Evolutionary conservation across 1,140 invertebrate genomes (phyloP), one percentile per base, ranked within the genome.

Genomic region (Rhizoglyphus robini): DNA sequence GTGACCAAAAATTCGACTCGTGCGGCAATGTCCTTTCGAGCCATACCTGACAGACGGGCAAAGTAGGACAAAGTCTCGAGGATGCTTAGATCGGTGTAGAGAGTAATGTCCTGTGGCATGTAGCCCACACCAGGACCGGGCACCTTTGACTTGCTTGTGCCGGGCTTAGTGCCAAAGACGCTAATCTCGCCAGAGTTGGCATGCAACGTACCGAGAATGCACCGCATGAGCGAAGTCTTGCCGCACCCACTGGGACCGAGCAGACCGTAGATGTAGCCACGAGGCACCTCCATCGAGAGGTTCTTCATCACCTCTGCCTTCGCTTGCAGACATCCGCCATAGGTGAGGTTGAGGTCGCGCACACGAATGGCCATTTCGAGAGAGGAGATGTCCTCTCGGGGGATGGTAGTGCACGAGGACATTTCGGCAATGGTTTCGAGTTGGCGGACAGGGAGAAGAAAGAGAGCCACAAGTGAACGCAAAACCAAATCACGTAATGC

Each of bases 1-100:
- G 90, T 85, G 1, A 96, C 75, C 2, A 97, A 79, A 77, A 96
- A 96, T 65, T 86, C 82, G 67, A 89, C 81, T 70, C 90, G 82
- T n/a, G n/a, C n/a, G 1, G 18, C 3, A 3, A 32, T 38, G 13
- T 18, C n/a, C 3, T 20, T 11, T 30, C 74, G 2, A 71, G 70
- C 31, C 74, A 77, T 76, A 4, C 72, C 70, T 60, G 74, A 72
- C 32, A 77, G 65, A 1, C 70, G 66, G 3, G 75, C 75, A 72
- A 75, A 78, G 59, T 73, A 77, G 13, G 65, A 60, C 58, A 78
- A 63, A 5, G 73, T 77, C 60, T 77, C 76, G 23, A 63, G 59
- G n/a, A 77, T 76, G 0, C 72, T 74, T 31, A 78, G 71, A 27
- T 77, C 73, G 34, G 73, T 68, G 66, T 74, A 77, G 4, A 78